Evolutionary conservation across 2,888 invertebrate species (phyloP), one percentile per base, ranked within the genome.

Genomic region (Brenthis ino): DNA sequence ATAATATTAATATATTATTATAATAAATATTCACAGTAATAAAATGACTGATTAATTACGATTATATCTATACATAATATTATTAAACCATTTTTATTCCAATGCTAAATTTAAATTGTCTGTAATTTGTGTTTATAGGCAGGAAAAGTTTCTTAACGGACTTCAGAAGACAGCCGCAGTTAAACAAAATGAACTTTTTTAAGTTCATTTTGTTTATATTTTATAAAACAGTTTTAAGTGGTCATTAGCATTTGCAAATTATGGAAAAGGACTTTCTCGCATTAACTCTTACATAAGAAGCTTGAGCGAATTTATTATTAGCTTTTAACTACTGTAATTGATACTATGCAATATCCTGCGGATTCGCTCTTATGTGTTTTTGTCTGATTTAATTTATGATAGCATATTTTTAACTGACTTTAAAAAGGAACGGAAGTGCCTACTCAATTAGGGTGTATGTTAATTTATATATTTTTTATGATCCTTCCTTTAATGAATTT

Each of bases 201-300:
- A n/a, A n/a, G n/a, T n/a, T n/a, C n/a, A n/a, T n/a, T n/a, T n/a
- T n/a, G n/a, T n/a, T n/a, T 64, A 69, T 69, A 71, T 69, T 72
- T 72, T 64, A 72, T 72, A 67, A 69, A 72, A 69, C 69, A 69
- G 67, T 65, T 67, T 65, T 69, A 72, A 71, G 69, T 67, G 69
- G 71, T 72, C 71, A 72, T 72, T 67, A 72, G 69, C 66, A 64
- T 63, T 58, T 69, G 48, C 55, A 48, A 66, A 54, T 67, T 71
- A 71, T 69, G 66, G 60, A 47, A 20, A 53, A 20, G 69, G 60
- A 68, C 63, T 64, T 48, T 61, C 67, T 58, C 43, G 53, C 63
- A 65, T 64, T 48, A 67, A 69, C 64, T 71, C 55, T 58, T 56
- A 54, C 57, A 51, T 54, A 58, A 68, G 64, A 67, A 37, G 61